A percentile compares a stretch with the other conserved stretches of the same genome.
Conservation (phyloP, 2,888 invertebrate species). For the Drosophila robusta region DNA sequence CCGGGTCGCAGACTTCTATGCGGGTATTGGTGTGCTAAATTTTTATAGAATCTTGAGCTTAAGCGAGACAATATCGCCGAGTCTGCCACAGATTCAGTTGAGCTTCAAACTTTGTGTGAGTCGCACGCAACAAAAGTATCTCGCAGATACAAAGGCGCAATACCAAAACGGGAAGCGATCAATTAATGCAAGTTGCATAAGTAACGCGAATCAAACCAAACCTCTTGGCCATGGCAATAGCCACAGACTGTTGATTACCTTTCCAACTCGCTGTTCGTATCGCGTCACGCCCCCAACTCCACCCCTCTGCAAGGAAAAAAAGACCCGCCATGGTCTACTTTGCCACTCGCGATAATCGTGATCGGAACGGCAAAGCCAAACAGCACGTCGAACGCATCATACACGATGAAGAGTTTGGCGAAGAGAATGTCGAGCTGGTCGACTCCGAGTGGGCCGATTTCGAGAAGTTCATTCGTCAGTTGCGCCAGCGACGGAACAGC, state of each 20-base stretch:
- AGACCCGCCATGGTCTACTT: constrained; percentile 67
- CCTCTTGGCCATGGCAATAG: constrained; percentile 36
- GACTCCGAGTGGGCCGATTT: constrained; percentile 85
- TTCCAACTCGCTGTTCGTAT: constrained; percentile 21
- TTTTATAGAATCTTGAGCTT: constrained; percentile 65
- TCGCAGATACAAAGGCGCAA: constrained; percentile 27
- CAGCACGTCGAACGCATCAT: constrained; percentile 79
- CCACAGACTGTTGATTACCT: constrained; percentile 25
- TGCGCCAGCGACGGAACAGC: constrained; percentile 83
- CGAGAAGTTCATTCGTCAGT: constrained; percentile 83
- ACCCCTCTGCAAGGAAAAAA: not conserved
- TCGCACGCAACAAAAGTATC: constrained; percentile 48
- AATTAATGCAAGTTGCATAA: constrained; percentile 50
- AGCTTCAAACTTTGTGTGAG: constrained; percentile 60
- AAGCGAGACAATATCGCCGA: constrained; percentile 51
- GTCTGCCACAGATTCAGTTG: constrained; percentile 61
- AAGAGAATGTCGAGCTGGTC: constrained; percentile 84
- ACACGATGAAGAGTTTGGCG: constrained; percentile 85
- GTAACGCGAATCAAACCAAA: constrained; percentile 10
- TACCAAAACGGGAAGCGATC: constrained; percentile 43
- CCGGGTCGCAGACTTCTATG: constrained; percentile 26
- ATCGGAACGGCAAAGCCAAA: constrained; percentile 61
- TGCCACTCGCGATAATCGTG: constrained; percentile 70
- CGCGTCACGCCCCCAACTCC: constrained; percentile 7
- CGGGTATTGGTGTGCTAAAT: constrained; percentile 64